Base-by-base conservation (phyloP, 2,113 vertebrate species). In the Gorilla gorilla region DNA sequence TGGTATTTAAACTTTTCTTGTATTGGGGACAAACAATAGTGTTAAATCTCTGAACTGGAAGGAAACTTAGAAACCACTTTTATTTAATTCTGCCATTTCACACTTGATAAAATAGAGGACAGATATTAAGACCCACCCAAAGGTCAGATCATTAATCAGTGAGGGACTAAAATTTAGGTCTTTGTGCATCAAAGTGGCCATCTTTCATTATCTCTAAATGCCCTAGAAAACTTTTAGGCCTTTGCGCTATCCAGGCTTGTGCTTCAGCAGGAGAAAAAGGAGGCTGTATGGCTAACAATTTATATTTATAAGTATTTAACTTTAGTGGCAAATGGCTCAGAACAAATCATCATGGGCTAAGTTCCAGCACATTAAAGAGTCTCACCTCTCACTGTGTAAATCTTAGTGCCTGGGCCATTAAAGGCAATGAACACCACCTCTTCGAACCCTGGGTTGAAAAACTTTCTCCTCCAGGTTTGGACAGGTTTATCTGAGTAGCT, bases 51-150 rank as follows among this genome's bases (percentile, higher is more conserved):
- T 86, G 66, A 95, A 93, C 11, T 83, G 1, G 25, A 43, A 30
- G 48, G 32, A 97, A 64, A 38, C 68, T 16, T 64, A 55, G 55
- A 89, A 13, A 85, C 4, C 20, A 48, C 61, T 48, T 83, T 59
- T 35, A 57, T n/a, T 94, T 92, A 68, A 61, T 87, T 76, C 55
- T 86, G 43, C n/a, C 55, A 70, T 80, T 97, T 92, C 59, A 52
- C 35, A 94, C 32, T 45, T 87, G 27, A 75, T 68, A 89, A 94
- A 50, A 23, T 52, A 86, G 32, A 79, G 32, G 25, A 43, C 8
- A 32, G 6, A 10, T 93, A 4, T 88, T 64, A 40, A 95, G 18
- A 81, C 1, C 18, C 38, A 70, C 9, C 5, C 8, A 70, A 83
- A 83, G 40, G 32, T 72, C 43, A 55, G 48, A 72, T 8, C 11